These are phyloP conservation scores for Bucco capensis DNA, from an alignment of 2,113 vertebrate species.

Conservation along the genomic window DNA sequence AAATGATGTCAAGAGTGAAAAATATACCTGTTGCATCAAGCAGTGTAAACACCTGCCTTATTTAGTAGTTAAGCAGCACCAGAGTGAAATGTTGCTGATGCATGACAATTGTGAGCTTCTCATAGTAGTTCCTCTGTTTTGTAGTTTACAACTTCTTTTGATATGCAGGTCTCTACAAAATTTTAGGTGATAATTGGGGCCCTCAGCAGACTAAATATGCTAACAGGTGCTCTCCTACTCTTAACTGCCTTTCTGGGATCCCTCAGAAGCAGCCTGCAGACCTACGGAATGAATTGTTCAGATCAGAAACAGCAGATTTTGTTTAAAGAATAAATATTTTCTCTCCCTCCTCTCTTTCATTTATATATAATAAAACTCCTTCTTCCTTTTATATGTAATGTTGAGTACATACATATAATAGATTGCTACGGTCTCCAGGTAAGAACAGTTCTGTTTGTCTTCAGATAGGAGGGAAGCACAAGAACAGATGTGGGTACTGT, in stretches of 20 bases:
- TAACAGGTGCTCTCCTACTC: background rate
- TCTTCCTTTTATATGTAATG: background rate
- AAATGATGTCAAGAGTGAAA: background rate
- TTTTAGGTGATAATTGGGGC: background rate
- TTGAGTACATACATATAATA: background rate
- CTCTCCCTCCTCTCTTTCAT: background rate
- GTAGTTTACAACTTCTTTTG: background rate
- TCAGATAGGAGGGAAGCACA: background rate
- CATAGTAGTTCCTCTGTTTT: background rate
- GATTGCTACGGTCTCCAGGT: background rate
- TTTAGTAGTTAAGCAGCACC: fast-evolving
- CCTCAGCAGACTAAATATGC: background rate
- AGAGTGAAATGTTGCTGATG: background rate
- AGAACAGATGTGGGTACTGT: background rate
- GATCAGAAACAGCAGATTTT: background rate
- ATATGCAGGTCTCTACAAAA: background rate
- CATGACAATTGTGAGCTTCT: background rate
- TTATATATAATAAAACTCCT: background rate
- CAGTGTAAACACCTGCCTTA: background rate
- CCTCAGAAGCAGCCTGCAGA: background rate
- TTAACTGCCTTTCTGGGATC: background rate
- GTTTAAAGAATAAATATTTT: background rate
- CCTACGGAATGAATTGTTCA: background rate
- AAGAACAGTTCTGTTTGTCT: background rate
- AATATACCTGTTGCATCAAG: background rate